Evolutionary conservation across 2,797 vertebrate species (phyloP).

Genomic region (Brachymystax lenok): DNA sequence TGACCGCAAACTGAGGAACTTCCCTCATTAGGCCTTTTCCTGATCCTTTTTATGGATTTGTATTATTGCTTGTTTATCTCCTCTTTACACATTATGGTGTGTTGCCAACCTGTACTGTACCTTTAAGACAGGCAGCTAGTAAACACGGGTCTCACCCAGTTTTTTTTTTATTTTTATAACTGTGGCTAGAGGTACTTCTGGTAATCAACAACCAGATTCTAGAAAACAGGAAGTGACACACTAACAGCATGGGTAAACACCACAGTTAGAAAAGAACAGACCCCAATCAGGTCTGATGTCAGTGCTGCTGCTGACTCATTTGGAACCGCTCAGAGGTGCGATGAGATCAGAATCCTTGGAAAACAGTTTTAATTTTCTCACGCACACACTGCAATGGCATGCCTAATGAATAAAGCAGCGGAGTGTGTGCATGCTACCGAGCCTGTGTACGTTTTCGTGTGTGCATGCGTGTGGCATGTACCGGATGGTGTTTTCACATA

Average conservation of each 20-base stretch:
- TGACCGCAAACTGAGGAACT: constrained; percentile 18
- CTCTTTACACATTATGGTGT: neutral
- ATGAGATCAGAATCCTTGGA: constrained; percentile 2
- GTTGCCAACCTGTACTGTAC: neutral
- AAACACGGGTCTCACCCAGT: constrained; percentile 10
- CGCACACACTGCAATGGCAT: neutral
- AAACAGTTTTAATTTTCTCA: neutral
- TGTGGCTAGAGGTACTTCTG: constrained; percentile 37
- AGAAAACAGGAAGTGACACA: constrained; percentile 44
- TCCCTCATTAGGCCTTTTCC: neutral
- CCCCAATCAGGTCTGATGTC: constrained; percentile 4
- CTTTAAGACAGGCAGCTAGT: constrained; percentile 8
- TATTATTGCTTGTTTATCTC: neutral
- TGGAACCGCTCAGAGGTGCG: constrained; percentile 4
- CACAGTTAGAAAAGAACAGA: constrained; percentile 15
- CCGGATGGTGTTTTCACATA: neutral
- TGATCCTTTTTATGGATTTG: neutral
- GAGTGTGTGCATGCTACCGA: neutral
- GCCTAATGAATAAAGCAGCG: no score
- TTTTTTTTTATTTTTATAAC: constrained; percentile 23
- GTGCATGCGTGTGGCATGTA: neutral
- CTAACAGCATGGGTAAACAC: constrained; percentile 31
- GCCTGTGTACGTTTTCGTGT: neutral
- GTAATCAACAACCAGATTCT: constrained; percentile 35
- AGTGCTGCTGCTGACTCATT: constrained; percentile 26